These are phyloP conservation scores for Calvadosia cruxmelitensis DNA, from an alignment of 30 jellyfish, hydroid and myxozoan species.

Conservation along the genomic window DNA sequence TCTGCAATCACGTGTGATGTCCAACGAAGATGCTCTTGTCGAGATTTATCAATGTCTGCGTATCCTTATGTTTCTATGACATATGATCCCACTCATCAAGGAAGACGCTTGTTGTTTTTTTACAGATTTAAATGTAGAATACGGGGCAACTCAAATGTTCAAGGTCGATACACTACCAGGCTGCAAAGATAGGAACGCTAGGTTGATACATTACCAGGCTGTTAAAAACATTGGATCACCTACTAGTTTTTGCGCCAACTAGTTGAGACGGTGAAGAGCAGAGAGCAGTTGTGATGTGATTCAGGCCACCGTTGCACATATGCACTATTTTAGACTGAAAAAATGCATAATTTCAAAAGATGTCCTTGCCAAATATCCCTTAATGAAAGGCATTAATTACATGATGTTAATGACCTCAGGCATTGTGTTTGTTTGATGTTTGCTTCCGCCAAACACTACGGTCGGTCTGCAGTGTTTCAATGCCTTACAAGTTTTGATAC, in stretches of 20 bases:
- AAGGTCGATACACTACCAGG: not conserved
- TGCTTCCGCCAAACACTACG: not conserved
- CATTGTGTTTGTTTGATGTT: not conserved
- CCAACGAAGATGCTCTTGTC: conserved; percentile 54
- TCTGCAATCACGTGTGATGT: conserved; percentile 88
- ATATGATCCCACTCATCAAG: not conserved
- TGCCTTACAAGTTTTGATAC: no score
- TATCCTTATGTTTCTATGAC: conserved; percentile 35
- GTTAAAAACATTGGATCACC: no score
- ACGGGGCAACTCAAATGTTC: no score
- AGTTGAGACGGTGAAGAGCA: no score
- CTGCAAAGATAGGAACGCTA: no score
- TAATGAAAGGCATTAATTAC: not conserved
- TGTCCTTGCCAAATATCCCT: not conserved
- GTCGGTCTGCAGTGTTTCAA: no score
- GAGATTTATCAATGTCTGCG: conserved; percentile 82
- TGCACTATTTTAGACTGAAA: no score
- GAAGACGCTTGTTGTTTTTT: not conserved
- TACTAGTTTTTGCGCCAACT: no score
- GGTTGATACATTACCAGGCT: no score
- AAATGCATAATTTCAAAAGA: not conserved
- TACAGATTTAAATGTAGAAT: no score
- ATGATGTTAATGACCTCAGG: not conserved
- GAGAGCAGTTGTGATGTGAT: no score
- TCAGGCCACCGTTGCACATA: no score